Conservation (phyloP, 2,113 vertebrate genomes). For the Clinocottus analis region DNA sequence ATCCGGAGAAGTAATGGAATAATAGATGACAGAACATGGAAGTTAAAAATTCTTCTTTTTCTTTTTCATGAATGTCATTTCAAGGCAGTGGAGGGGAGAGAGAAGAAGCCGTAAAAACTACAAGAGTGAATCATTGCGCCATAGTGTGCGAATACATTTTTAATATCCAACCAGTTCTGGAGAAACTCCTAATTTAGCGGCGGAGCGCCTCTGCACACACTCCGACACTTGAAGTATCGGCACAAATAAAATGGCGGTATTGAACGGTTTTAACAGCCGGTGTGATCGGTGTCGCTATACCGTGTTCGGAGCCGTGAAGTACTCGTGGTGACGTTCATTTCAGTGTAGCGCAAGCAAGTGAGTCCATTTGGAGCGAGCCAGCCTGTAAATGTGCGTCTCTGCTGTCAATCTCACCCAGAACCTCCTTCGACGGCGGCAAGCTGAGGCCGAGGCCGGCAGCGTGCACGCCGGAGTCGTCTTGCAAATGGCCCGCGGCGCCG, state of each 20-base stretch:
- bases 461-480: constrained; percentile 40
- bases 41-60: background rate
- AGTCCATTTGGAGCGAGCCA: background rate
- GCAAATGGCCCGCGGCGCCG: constrained; percentile 54
- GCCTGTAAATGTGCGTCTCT: background rate
- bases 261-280: too few species aligned
- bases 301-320: too few species aligned
- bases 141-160: background rate
- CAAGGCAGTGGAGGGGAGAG: background rate
- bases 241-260: too few species aligned
- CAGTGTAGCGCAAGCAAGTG: background rate
- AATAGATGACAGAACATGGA: background rate
- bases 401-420: constrained; percentile 85
- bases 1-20: background rate
- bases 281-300: too few species aligned
- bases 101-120: background rate
- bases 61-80: background rate
- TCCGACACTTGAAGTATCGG: too few species aligned
- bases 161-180: background rate
- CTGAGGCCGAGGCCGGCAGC: constrained; percentile 72
- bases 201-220: too few species aligned
- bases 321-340: background rate
- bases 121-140: background rate
- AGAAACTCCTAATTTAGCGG: background rate
- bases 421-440: constrained; percentile 88